phyloP scores from a whole-genome alignment of 2,113 vertebrate genomes.

The Apteryx mantelli region DNA sequence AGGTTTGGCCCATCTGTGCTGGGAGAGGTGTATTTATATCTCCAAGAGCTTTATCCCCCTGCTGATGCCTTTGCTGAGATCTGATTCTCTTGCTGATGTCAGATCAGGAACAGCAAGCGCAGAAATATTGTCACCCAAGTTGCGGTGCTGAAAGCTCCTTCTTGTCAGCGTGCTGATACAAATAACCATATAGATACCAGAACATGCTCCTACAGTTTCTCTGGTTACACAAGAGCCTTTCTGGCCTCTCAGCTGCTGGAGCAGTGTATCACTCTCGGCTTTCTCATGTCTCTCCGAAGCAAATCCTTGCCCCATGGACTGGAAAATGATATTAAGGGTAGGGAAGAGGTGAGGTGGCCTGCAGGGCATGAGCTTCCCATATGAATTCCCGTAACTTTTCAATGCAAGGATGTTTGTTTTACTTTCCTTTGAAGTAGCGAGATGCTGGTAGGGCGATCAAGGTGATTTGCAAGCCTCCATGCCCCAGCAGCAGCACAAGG shows the following conservation, averaged over 20 bases:
- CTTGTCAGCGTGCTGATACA: conserved; percentile 43
- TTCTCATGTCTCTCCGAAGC: neutral
- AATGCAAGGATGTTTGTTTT: neutral
- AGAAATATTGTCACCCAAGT: conserved; percentile 58
- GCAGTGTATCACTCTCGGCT: neutral
- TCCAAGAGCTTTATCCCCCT: neutral
- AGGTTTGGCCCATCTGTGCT: neutral
- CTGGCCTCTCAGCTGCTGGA: conserved; percentile 9
- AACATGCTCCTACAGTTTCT: conserved; percentile 32
- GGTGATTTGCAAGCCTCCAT: neutral
- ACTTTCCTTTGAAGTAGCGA: neutral
- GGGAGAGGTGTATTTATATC: neutral
- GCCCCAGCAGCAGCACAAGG: neutral
- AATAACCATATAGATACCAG: conserved; percentile 51
- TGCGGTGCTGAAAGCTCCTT: conserved; percentile 44
- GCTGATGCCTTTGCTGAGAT: neutral
- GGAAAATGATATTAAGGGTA: neutral
- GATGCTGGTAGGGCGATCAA: neutral
- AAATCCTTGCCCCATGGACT: neutral
- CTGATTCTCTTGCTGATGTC: conserved; percentile 1
- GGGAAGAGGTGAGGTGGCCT: neutral
- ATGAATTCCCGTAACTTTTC: neutral
- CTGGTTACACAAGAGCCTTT: neutral
- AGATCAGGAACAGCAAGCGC: conserved; percentile 44
- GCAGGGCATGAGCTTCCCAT: neutral